These are phyloP conservation scores for Oryctolagus cuniculus DNA, from an alignment of 2,113 vertebrate genomes.

Conservation along the genomic window mOryCun1.1 NC_091433.1:63003501-63004000, in stretches of 20 bases:
- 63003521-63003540: background rate
- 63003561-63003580: background rate
- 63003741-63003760: fast-evolving
- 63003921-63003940: background rate
- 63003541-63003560: background rate
- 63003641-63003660: background rate
- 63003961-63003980: background rate
- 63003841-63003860: background rate
- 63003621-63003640: background rate
- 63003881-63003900: background rate
- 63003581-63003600: background rate
- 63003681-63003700: fast-evolving
- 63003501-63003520: background rate
- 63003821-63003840: background rate
- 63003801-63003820: background rate
- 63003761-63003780: background rate
- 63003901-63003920: background rate
- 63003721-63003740: background rate
- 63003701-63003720: background rate
- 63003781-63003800: background rate
- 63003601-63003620: background rate
- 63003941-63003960: background rate
- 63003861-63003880: background rate
- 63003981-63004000: background rate
- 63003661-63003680: background rate